These are phyloP conservation scores for Atethmia centrago DNA, from an alignment of 2,888 invertebrate genomes.

Conservation along the genomic window DNA sequence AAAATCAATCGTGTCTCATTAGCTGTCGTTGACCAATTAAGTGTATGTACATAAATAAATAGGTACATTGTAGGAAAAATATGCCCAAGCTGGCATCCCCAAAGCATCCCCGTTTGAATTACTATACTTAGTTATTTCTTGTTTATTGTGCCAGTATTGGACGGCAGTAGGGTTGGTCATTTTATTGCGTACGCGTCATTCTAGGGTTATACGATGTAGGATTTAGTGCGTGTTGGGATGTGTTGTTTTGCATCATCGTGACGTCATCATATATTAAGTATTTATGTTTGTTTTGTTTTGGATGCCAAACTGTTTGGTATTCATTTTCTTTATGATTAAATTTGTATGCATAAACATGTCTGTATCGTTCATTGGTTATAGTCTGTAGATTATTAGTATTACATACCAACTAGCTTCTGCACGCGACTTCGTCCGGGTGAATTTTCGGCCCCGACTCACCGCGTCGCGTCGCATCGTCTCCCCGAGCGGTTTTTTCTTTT, in stretches of 20 bases:
- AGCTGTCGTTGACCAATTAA: no score
- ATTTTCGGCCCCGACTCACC: no score
- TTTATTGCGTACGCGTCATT: constrained; percentile 66
- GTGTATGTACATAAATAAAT: not conserved
- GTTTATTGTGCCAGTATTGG: constrained; percentile 64
- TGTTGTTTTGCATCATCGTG: constrained; percentile 38
- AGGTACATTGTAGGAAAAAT: not conserved
- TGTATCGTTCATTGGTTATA: not conserved
- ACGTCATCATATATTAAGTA: constrained; percentile 36
- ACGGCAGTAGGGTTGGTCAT: constrained; percentile 67
- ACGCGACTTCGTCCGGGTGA: no score
- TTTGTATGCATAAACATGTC: not conserved
- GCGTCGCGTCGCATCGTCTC: no score
- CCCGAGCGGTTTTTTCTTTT: no score
- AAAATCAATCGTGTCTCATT: no score
- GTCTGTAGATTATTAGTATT: not conserved
- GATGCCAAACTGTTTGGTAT: not conserved
- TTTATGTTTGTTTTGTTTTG: constrained; percentile 20
- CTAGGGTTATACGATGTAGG: constrained; percentile 53
- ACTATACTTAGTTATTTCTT: constrained; percentile 68
- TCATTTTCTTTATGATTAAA: constrained; percentile 12
- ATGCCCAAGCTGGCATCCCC: constrained; percentile 44
- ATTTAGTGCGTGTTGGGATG: constrained; percentile 47
- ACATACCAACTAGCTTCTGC: no score
- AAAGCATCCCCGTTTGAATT: constrained; percentile 55